phyloP scores from a whole-genome alignment of 2,797 vertebrate species.

The Nyctibius grandis region DNA sequence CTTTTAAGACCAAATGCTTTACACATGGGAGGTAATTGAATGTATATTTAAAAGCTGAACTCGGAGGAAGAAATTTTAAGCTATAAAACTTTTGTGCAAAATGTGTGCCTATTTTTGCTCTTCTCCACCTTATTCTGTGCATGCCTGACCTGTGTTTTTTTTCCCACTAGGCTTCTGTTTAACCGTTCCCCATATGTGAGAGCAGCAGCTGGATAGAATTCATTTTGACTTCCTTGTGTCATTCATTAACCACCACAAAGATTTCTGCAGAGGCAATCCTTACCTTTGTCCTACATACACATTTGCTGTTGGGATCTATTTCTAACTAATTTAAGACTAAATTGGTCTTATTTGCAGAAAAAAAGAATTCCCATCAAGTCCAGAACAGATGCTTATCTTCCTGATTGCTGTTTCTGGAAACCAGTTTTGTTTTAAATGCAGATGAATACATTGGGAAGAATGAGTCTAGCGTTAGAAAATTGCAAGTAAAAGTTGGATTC shows the following conservation, averaged over 20 bases:
- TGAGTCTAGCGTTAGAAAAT: background rate
- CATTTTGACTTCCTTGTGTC: background rate
- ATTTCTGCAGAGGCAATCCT: background rate
- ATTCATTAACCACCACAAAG: background rate
- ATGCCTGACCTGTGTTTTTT: background rate
- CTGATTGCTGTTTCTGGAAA: constrained; percentile 2
- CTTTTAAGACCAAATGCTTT: background rate
- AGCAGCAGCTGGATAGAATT: background rate
- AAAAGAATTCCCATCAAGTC: background rate
- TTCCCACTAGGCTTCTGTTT: background rate
- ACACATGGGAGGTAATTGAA: background rate
- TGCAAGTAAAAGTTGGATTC: background rate
- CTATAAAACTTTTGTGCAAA: background rate
- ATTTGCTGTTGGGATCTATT: background rate
- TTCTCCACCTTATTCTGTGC: background rate
- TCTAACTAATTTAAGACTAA: constrained; percentile 19
- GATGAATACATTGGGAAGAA: background rate
- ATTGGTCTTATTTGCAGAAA: background rate
- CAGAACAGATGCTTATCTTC: background rate
- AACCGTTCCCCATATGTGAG: background rate
- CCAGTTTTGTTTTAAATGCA: background rate
- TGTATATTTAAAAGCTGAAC: background rate
- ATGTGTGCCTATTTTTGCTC: background rate
- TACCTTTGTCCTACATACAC: background rate
- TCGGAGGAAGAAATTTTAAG: background rate